These are phyloP conservation scores for Dryadula phaetusa DNA, from an alignment of 2,888 invertebrate genomes.

Conservation along the genomic window DNA sequence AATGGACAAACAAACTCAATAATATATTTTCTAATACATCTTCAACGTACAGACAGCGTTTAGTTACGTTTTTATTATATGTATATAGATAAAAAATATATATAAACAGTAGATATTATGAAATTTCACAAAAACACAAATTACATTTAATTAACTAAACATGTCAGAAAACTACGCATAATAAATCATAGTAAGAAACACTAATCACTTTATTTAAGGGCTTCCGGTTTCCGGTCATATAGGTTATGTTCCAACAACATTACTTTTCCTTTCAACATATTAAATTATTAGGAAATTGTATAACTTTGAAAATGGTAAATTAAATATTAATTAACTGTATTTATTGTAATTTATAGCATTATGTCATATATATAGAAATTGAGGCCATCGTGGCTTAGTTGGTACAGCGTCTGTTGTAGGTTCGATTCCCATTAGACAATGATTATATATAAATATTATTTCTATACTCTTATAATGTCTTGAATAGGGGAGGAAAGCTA, in stretches of 20 bases:
- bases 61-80: too few relatives aligned
- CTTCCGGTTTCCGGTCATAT: slow-evolving; percentile 33
- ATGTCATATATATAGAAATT: too few relatives aligned
- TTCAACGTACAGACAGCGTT: too few relatives aligned
- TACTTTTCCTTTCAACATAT: slow-evolving; percentile 23
- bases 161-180: not conserved
- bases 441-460: too few relatives aligned
- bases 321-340: not conserved
- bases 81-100: too few relatives aligned
- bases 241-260: slow-evolving; percentile 20
- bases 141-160: slow-evolving; percentile 1
- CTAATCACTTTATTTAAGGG: slow-evolving; percentile 29
- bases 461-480: too few relatives aligned
- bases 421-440: too few relatives aligned
- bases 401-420: too few relatives aligned
- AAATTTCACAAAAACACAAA: not conserved
- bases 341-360: not conserved
- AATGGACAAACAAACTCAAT: too few relatives aligned
- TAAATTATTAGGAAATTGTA: slow-evolving; percentile 8
- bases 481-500: too few relatives aligned
- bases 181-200: slow-evolving; percentile 23
- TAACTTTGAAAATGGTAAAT: not conserved
- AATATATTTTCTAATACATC: too few relatives aligned
- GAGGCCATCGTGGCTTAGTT: too few relatives aligned
- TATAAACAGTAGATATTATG: not conserved